These are phyloP conservation scores for Hirtodrosophila histrioides DNA, from an alignment of 2,888 invertebrate genomes.

Conservation along the genomic window DNA sequence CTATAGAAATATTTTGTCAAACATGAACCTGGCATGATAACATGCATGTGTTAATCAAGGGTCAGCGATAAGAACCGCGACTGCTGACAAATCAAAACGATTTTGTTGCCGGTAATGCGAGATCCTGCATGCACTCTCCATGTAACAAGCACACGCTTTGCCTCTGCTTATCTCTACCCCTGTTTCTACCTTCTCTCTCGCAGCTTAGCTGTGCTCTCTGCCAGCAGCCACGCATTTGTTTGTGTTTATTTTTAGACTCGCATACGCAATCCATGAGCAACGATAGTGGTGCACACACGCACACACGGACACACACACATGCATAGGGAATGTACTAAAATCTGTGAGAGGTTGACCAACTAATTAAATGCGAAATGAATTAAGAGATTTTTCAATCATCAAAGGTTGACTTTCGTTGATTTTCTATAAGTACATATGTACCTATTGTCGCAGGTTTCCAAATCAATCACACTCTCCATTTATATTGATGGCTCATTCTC, in stretches of 20 bases:
- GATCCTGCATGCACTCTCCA: slow-evolving; percentile 36
- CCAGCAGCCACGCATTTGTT: slow-evolving; percentile 41
- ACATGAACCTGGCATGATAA: slow-evolving; percentile 59
- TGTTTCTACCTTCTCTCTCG: neutral
- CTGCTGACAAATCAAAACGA: slow-evolving; percentile 54
- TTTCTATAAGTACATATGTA: neutral
- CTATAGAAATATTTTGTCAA: slow-evolving; percentile 43
- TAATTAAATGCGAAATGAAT: slow-evolving; percentile 12
- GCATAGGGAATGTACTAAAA: neutral
- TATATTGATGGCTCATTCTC: no score
- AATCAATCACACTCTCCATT: no score
- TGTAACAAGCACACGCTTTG: slow-evolving; percentile 24
- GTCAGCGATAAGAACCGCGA: slow-evolving; percentile 59
- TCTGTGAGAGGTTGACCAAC: neutral
- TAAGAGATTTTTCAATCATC: neutral
- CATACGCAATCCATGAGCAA: slow-evolving; percentile 33
- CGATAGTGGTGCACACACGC: slow-evolving; percentile 24
- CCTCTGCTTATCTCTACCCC: neutral
- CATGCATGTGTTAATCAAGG: slow-evolving; percentile 53
- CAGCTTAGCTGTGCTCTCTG: slow-evolving; percentile 3
- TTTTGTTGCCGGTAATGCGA: slow-evolving; percentile 57
- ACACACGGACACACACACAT: slow-evolving; percentile 1
- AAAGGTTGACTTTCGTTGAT: neutral
- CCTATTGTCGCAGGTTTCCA: no score
- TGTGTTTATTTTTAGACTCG: slow-evolving; percentile 52